Conservation (phyloP, 2,888 invertebrate genomes). For the Lydus trimaculatus region DNA sequence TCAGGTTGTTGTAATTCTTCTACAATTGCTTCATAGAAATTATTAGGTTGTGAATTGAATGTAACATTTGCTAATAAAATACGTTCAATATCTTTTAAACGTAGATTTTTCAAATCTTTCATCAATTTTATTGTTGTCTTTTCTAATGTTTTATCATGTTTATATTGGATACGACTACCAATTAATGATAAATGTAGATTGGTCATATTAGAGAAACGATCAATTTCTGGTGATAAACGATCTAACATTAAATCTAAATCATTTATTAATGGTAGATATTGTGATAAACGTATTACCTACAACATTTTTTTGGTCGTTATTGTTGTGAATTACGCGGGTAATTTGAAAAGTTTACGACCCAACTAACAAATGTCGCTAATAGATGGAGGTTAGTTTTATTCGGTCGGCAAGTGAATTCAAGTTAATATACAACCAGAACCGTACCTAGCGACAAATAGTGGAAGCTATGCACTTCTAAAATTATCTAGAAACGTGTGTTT, state of each 20-base stretch:
- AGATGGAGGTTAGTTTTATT: no score
- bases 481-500: no score
- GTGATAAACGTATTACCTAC: slow-evolving; percentile 67
- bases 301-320: no score
- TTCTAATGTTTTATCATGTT: slow-evolving; percentile 60
- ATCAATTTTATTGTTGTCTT: slow-evolving; percentile 65
- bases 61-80: slow-evolving; percentile 68
- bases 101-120: slow-evolving; percentile 58
- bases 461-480: no score
- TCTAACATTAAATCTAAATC: slow-evolving; percentile 65
- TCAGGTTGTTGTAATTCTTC: slow-evolving; percentile 64
- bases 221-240: slow-evolving; percentile 64
- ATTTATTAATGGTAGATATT: slow-evolving; percentile 58
- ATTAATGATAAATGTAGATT: slow-evolving; percentile 73
- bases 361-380: no score
- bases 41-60: slow-evolving; percentile 63
- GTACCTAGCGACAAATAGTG: no score
- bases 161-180: slow-evolving; percentile 64
- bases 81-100: slow-evolving; percentile 81
- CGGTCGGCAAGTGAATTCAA: no score
- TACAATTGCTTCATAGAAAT: slow-evolving; percentile 61
- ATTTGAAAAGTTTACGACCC: no score
- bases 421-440: no score
- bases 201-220: slow-evolving; percentile 67
- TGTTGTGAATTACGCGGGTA: no score